Evolutionary conservation across 2,113 vertebrate species (phyloP).

Genomic region (Spermophilus dauricus): DNA sequence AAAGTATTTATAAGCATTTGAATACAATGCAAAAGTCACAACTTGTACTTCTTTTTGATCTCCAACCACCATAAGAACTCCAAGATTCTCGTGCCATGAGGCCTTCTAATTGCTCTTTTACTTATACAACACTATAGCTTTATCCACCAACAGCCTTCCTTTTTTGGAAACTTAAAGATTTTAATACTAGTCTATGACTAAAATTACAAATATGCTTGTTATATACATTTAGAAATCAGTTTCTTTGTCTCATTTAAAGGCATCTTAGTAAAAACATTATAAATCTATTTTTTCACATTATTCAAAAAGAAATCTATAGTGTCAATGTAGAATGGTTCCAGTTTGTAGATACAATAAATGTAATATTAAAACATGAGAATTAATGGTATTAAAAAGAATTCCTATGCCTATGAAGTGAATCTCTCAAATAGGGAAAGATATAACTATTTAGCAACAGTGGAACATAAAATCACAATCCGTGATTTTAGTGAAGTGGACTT

Average conservation of each 20-base stretch:
- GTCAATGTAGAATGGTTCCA: background rate
- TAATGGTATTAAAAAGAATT: background rate
- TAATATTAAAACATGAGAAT: slow-evolving; percentile 39
- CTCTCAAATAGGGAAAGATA: background rate
- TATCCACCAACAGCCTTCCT: background rate
- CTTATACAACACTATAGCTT: background rate
- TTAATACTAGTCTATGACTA: background rate
- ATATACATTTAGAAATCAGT: slow-evolving; percentile 1
- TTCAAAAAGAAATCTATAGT: background rate
- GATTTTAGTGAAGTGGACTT: background rate
- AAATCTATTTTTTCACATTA: slow-evolving; percentile 23
- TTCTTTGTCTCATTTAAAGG: slow-evolving; percentile 37
- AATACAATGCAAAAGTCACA: background rate
- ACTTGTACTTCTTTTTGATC: background rate
- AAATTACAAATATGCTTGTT: slow-evolving; percentile 18
- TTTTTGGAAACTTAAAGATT: slow-evolving; percentile 22
- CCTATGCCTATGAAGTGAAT: background rate
- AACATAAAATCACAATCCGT: no score
- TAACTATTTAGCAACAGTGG: no score
- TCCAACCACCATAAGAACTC: background rate
- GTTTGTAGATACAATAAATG: background rate
- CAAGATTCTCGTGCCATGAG: background rate
- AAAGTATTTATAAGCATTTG: slow-evolving; percentile 34
- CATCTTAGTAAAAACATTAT: slow-evolving; percentile 3
- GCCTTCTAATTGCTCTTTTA: background rate